phyloP scores from a whole-genome alignment of 2,113 vertebrate species.

The Micronycteris hirsuta region DNA sequence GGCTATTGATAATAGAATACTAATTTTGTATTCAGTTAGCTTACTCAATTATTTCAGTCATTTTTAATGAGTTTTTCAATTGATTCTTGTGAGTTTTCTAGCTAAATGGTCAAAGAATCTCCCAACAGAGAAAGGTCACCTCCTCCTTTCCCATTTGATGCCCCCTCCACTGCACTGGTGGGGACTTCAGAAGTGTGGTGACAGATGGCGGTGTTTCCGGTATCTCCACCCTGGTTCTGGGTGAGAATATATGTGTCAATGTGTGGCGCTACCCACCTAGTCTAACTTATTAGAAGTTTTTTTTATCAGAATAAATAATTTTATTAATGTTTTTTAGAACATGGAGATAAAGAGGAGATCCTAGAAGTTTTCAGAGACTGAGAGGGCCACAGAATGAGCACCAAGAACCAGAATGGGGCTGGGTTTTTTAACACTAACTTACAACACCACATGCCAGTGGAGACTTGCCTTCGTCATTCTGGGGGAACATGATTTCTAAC shows the following conservation, averaged over 20 bases:
- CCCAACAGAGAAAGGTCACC: too few relatives aligned
- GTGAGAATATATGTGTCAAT: not conserved
- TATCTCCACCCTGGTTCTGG: not conserved
- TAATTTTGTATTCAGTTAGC: not conserved
- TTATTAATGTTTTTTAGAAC: not conserved
- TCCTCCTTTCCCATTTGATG: not conserved
- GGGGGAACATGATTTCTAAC: conserved; percentile 57
- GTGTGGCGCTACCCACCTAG: not conserved
- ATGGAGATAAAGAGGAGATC: not conserved
- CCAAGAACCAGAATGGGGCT: not conserved
- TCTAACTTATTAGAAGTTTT: not conserved
- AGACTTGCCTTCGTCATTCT: conserved; percentile 62
- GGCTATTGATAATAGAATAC: not conserved
- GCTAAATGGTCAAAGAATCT: not conserved
- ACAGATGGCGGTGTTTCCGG: not conserved
- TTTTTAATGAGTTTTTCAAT: not conserved
- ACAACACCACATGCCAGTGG: conserved; percentile 49
- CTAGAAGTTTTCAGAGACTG: conserved; percentile 5
- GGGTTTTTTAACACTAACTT: conserved; percentile 43
- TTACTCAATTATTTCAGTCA: not conserved
- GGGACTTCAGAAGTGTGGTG: not conserved
- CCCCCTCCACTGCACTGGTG: not conserved
- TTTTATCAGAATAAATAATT: not conserved
- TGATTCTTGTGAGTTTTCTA: not conserved
- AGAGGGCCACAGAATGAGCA: conserved; percentile 15